Evolutionary conservation across 23 tunicate species (phyloP).

Genomic region (Corella eumyota): DNA sequence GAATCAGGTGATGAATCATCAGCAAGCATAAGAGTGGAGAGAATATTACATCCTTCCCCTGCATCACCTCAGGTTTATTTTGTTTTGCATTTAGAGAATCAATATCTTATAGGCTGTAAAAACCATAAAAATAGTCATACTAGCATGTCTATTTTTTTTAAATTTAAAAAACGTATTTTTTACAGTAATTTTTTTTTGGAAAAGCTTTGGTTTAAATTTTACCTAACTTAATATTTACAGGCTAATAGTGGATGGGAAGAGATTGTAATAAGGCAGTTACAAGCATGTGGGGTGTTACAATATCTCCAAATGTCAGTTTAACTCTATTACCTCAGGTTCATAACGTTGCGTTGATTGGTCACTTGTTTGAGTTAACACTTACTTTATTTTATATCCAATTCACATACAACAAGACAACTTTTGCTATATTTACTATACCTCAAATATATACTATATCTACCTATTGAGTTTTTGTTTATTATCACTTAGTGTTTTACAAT

Average conservation of each 20-base stretch:
- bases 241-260: constrained; percentile 42
- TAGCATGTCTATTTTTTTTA: not conserved
- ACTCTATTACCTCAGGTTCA: too few species aligned
- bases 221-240: too few species aligned
- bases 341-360: too few species aligned
- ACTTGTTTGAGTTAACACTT: too few species aligned
- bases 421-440: too few species aligned
- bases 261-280: constrained; percentile 21
- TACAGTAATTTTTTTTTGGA: not conserved
- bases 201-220: not conserved
- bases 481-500: too few species aligned
- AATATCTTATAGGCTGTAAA: not conserved
- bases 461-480: too few species aligned
- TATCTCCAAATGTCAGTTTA: too few species aligned
- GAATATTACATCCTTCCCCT: constrained; percentile 4
- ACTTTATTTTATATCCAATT: too few species aligned
- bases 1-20: constrained; percentile 32
- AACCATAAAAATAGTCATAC: not conserved
- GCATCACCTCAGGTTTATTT: not conserved
- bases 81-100: not conserved
- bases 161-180: not conserved
- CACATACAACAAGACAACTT: too few species aligned
- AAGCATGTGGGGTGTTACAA: constrained; percentile 21
- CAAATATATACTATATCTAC: too few species aligned
- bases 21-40: constrained; percentile 29